Conservation (phyloP, 1,140 invertebrate species). For the Nasonia vitripennis region DNA sequence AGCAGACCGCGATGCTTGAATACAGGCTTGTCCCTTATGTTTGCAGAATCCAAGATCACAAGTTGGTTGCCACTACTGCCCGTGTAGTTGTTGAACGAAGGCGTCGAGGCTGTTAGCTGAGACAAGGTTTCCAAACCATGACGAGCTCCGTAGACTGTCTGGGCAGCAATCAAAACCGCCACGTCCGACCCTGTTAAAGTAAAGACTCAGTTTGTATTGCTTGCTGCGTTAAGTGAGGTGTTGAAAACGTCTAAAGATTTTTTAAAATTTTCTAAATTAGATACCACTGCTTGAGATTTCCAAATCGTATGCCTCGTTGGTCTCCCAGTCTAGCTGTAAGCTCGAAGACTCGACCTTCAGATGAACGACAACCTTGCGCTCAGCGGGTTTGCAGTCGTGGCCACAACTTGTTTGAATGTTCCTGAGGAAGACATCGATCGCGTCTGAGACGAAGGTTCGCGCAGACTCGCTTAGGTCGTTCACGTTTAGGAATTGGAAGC, state of each 20-base stretch:
- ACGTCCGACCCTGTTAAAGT: conserved; percentile 69
- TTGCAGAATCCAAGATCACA: conserved; percentile 65
- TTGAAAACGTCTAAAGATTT: neutral
- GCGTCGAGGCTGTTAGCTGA: conserved; percentile 78
- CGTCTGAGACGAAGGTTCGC: conserved; percentile 73
- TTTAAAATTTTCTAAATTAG: neutral
- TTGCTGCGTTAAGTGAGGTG: neutral
- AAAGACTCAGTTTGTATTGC: neutral
- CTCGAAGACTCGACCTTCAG: conserved; percentile 73
- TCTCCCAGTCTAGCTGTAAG: conserved; percentile 77
- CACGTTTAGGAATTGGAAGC: conserved; percentile 68
- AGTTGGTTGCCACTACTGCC: conserved; percentile 50
- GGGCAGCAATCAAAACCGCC: conserved; percentile 78
- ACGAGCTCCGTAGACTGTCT: conserved; percentile 84
- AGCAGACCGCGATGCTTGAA: conserved; percentile 81
- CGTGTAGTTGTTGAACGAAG: neutral
- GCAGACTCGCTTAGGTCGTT: conserved; percentile 51
- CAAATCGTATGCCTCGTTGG: conserved; percentile 80
- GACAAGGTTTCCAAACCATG: conserved; percentile 86
- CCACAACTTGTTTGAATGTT: conserved; percentile 78
- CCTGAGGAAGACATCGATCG: conserved; percentile 74
- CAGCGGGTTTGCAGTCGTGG: conserved; percentile 73
- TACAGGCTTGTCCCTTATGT: conserved; percentile 66
- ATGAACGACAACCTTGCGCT: conserved; percentile 76
- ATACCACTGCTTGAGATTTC: conserved; percentile 68